Base-by-base conservation (phyloP, 2,888 invertebrate species). In the Dexiosoma caninum region DNA sequence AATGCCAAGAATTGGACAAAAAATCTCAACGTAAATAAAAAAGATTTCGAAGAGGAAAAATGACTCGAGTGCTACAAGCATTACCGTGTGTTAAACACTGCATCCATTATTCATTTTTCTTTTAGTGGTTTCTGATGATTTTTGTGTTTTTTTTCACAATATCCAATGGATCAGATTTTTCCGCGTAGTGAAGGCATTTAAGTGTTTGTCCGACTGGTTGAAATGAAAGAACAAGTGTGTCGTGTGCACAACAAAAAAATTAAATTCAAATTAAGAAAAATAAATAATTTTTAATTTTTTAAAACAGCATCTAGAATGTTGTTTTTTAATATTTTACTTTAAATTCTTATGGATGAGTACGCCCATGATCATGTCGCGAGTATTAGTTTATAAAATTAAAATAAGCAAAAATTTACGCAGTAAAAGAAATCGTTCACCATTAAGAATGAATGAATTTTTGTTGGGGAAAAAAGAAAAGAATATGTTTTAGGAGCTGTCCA, bases 191-290 rank as follows among this genome's bases (percentile, higher is more conserved):
- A 27, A 16, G 16, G 37, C 14, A 30, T 64, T 46, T 19, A 74
- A 74, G 55, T 55, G 59, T 51, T 42, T 67, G 59, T 49, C 37
- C 9, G 44, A 21, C 42, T 51, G 62, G 19, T 27, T 62, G 53
- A 72, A 62, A 69, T 62, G 51, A 44, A 62, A 55, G 55, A 69
- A 70, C 76, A 53, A 72, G 70, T 66, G 79, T 76, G 81, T 81
- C 81, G 81, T 81, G 81, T 69, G 81, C 81, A 81, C 49, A 77
- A 66, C n/a, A n/a, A 14, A 42, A 10, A 71, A 72, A 55, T 55
- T 55, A 27, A 62, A 69, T 16, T 57, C 14, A 49, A 40, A 55
- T 67, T 7, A 55, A 42, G 12, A 53, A 23, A 21, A 46, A 46
- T 21, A 53, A 59, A 44, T n/a, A 55, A 21, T 51, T 71, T 49